Conservation (phyloP, 2,797 vertebrate species). For the Hypotaenidia okinawae region DNA sequence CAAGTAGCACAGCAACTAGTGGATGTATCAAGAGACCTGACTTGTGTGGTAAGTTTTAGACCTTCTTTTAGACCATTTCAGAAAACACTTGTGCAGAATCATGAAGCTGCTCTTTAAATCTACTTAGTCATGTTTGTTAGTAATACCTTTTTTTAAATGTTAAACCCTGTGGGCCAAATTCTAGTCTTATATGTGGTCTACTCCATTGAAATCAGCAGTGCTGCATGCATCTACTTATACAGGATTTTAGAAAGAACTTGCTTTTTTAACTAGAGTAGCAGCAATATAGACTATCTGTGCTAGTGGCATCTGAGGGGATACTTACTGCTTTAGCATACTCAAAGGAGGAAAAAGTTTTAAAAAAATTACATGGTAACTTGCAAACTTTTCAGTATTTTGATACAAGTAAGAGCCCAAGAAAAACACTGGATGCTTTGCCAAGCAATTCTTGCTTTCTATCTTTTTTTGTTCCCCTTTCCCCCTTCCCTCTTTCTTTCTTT, state of each 20-base stretch:
- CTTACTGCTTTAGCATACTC: slow-evolving; percentile 54
- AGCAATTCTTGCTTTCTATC: slow-evolving; percentile 52
- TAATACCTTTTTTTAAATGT: slow-evolving; percentile 66
- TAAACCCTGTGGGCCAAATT: slow-evolving; percentile 64
- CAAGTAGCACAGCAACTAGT: slow-evolving; percentile 83
- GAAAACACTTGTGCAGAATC: slow-evolving; percentile 67
- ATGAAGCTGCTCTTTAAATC: slow-evolving; percentile 70
- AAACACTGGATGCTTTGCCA: slow-evolving; percentile 69
- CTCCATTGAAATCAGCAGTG: slow-evolving; percentile 68
- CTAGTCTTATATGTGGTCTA: slow-evolving; percentile 65
- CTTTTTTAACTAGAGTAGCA: slow-evolving; percentile 59
- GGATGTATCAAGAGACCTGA: slow-evolving; percentile 96
- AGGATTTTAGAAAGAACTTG: slow-evolving; percentile 56
- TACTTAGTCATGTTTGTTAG: slow-evolving; percentile 67
- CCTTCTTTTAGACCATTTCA: slow-evolving; percentile 77
- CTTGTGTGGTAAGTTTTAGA: slow-evolving; percentile 94
- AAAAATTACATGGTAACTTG: slow-evolving; percentile 73
- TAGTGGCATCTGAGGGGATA: slow-evolving; percentile 63
- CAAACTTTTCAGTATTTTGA: slow-evolving; percentile 75
- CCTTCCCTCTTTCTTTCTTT: no score
- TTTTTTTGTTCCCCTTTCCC: neutral
- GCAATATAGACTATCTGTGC: slow-evolving; percentile 57
- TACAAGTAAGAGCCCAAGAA: slow-evolving; percentile 23
- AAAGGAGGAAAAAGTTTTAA: slow-evolving; percentile 33
- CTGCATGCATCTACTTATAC: slow-evolving; percentile 64